Evolutionary conservation across 2,797 vertebrate genomes (phyloP).

Genomic region (Oryzias sinensis): DNA sequence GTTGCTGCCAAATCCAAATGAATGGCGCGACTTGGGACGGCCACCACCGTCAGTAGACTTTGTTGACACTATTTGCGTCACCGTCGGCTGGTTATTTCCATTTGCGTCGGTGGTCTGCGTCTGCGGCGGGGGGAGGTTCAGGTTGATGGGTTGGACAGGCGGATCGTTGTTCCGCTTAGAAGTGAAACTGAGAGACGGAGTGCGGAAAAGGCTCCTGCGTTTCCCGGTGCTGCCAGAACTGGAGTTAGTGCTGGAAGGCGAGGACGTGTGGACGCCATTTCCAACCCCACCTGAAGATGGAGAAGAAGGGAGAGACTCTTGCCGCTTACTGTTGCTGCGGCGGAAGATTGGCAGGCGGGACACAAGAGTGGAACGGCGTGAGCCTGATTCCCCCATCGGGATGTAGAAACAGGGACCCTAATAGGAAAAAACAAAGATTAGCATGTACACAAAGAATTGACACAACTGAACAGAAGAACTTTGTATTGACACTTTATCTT

Average conservation of each 20-base stretch:
- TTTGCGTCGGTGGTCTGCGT: conserved; percentile 65
- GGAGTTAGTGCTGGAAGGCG: conserved; percentile 97
- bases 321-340: conserved; percentile 87
- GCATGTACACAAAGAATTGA: not conserved
- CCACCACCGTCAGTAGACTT: conserved; percentile 79
- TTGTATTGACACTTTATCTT: not conserved
- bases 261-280: conserved; percentile 90
- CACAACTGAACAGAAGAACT: not conserved
- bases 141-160: conserved; percentile 74
- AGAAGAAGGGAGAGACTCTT: conserved; percentile 95
- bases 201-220: conserved; percentile 91
- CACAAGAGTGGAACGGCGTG: conserved; percentile 90
- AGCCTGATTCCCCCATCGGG: conserved; percentile 91
- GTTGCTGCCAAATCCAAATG: conserved; percentile 87
- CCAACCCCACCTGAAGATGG: conserved; percentile 88
- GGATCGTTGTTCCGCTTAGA: conserved; percentile 84
- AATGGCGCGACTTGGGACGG: conserved; percentile 85
- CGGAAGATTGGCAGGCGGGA: conserved; percentile 98
- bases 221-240: conserved; percentile 96
- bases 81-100: conserved; percentile 67
- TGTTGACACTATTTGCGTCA: conserved; percentile 65
- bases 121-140: conserved; percentile 66
- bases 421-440: conserved; percentile 14
- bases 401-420: conserved; percentile 38
- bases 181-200: conserved; percentile 91